phyloP scores from a whole-genome alignment of 2,113 vertebrate genomes.

The Malurus melanocephalus region DNA sequence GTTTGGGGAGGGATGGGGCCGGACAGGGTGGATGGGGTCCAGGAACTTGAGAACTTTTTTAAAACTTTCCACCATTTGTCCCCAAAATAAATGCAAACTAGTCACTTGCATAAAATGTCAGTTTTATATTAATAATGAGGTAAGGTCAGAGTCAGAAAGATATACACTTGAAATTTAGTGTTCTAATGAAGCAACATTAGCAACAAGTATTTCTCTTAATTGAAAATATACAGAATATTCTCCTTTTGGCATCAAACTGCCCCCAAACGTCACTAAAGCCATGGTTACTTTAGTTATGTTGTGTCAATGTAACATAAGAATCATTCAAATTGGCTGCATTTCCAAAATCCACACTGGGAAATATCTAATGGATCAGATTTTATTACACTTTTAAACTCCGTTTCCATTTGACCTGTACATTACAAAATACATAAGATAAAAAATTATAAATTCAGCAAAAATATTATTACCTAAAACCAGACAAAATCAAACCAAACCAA shows the following conservation, averaged over 20 bases:
- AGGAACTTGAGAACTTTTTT: background rate
- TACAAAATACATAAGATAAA: background rate
- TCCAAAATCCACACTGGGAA: background rate
- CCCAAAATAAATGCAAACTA: background rate
- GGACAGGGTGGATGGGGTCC: background rate
- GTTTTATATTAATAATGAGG: background rate
- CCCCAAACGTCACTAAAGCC: background rate
- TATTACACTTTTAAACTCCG: background rate
- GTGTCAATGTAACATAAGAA: background rate
- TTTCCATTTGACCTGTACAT: background rate
- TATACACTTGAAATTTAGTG: background rate
- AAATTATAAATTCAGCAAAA: background rate
- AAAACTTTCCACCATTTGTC: background rate
- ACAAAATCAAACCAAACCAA: no score
- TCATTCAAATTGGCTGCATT: background rate
- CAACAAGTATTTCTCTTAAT: background rate
- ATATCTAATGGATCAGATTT: background rate
- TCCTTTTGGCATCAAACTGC: background rate
- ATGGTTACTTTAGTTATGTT: background rate
- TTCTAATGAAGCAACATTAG: background rate
- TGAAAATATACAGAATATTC: background rate
- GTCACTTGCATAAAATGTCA: background rate
- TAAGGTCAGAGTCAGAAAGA: background rate
- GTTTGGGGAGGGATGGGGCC: no score
- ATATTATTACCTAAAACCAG: background rate